Conservation (phyloP, 2,888 invertebrate species). For the Ctena decussata region DNA sequence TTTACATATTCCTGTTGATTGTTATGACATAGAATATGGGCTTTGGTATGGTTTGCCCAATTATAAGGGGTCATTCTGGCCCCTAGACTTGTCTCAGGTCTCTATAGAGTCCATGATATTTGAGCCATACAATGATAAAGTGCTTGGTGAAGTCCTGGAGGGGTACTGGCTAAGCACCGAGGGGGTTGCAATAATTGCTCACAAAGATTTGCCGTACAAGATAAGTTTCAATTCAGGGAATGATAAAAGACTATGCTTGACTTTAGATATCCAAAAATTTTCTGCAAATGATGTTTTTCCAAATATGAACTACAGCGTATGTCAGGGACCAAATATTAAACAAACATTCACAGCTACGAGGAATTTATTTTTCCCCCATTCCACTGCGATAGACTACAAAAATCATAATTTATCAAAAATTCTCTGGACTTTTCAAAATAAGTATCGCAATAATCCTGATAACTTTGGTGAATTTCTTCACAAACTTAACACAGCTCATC, state of each 20-base stretch:
- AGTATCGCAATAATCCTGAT: constrained; percentile 26
- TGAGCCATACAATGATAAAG: constrained; percentile 52
- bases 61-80: constrained; percentile 66
- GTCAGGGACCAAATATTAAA: constrained; percentile 69
- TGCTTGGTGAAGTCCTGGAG: constrained; percentile 61
- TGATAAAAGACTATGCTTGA: constrained; percentile 61
- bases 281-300: constrained; percentile 2
- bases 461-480: constrained; percentile 58
- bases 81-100: constrained; percentile 38
- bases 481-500: constrained; percentile 67
- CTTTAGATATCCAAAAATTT: constrained; percentile 49
- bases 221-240: constrained; percentile 63
- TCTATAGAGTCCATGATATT: constrained; percentile 40
- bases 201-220: constrained; percentile 57
- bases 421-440: constrained; percentile 56
- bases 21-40: constrained; percentile 67
- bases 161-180: constrained; percentile 68
- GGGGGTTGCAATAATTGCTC: constrained; percentile 64
- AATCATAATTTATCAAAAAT: constrained; percentile 55
- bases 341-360: constrained; percentile 55
- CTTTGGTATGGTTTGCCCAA: constrained; percentile 71
- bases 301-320: constrained; percentile 62
- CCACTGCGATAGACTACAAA: constrained; percentile 28
- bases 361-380: constrained; percentile 50
- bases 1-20: constrained; percentile 58